Evolutionary conservation across 2,113 vertebrate genomes (phyloP).

Genomic region (Hemibagrus wyckioides): DNA sequence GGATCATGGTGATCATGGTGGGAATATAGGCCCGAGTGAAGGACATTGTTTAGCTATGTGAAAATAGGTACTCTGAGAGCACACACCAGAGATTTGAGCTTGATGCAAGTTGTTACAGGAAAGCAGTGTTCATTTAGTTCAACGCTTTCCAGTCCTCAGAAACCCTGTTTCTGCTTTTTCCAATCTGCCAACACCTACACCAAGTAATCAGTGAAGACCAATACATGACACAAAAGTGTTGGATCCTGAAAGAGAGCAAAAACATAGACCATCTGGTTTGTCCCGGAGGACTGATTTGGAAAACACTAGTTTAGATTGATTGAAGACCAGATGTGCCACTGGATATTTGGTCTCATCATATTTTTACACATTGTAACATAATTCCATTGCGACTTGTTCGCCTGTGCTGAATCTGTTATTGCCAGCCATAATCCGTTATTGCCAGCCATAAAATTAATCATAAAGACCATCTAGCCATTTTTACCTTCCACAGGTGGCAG

Average conservation of each 20-base stretch:
- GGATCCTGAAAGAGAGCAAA: neutral
- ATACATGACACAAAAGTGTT: neutral
- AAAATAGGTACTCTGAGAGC: neutral
- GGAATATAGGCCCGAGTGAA: neutral
- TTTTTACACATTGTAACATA: neutral
- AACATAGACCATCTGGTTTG: neutral
- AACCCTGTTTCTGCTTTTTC: neutral
- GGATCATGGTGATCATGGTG: neutral
- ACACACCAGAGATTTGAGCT: neutral
- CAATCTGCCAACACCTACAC: neutral
- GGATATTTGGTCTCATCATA: neutral
- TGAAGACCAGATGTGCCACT: neutral
- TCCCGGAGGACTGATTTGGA: neutral
- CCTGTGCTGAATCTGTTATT: constrained; percentile 12
- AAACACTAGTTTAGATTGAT: constrained; percentile 11
- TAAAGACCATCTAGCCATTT: neutral
- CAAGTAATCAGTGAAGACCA: neutral
- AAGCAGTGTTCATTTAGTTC: neutral
- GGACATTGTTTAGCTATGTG: neutral
- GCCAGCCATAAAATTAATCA: neutral
- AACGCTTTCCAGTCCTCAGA: neutral
- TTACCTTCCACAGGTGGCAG: constrained; percentile 16
- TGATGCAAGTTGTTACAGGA: neutral
- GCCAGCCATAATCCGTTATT: neutral
- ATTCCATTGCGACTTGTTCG: neutral